Conservation (phyloP, 2,888 invertebrate species). For the Hofmannophila pseudospretella region DNA sequence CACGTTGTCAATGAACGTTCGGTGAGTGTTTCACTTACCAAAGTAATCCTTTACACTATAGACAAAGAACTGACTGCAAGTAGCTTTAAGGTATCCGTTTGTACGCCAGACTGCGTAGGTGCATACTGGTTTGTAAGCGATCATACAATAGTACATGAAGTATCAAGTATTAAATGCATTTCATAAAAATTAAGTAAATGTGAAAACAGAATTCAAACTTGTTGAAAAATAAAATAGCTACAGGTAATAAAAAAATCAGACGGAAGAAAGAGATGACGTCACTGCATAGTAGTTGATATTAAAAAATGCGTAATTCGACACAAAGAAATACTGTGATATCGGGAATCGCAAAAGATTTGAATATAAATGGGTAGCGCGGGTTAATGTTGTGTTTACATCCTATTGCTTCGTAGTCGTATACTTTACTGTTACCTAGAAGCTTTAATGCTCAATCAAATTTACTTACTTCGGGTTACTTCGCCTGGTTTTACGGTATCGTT, state of each 20-base stretch:
- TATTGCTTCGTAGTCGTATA: slow-evolving; percentile 27
- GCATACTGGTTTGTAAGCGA: no score
- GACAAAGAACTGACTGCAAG: no score
- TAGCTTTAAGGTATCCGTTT: no score
- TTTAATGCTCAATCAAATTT: slow-evolving; percentile 59
- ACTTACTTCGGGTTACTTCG: slow-evolving; percentile 43
- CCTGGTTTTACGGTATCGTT: slow-evolving; percentile 60
- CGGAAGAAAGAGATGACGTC: no score
- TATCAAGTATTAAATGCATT: no score
- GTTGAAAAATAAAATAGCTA: no score
- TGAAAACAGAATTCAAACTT: no score
- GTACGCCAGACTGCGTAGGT: no score
- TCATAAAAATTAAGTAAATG: no score
- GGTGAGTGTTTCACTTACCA: slow-evolving; percentile 73
- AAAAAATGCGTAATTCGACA: slow-evolving; percentile 7
- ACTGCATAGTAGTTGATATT: no score
- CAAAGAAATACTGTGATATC: slow-evolving; percentile 7
- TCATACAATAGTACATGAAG: no score
- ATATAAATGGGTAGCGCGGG: slow-evolving; percentile 19
- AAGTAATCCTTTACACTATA: background rate
- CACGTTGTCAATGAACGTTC: slow-evolving; percentile 91
- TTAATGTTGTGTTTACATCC: slow-evolving; percentile 43
- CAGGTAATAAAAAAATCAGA: no score
- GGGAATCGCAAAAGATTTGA: slow-evolving; percentile 17
- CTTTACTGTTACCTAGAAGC: slow-evolving; percentile 49